Percentiles rank a stretch among this genome's conserved stretches.
Conservation (phyloP, 1,140 invertebrate species). For the Lutraria rhynchaena region DNA sequence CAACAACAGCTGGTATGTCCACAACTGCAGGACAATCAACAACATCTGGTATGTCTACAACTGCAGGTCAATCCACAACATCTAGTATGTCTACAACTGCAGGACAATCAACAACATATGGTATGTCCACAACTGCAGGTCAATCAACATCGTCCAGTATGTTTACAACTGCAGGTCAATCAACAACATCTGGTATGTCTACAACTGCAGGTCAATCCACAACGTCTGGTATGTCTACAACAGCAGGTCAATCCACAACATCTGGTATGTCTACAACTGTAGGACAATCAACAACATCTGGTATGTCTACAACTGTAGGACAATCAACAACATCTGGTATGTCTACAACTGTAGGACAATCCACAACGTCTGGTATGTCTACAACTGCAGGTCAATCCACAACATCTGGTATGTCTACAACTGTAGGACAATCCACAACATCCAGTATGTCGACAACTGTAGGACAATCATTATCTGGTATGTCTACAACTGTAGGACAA, state of each 20-base stretch:
- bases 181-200: background rate
- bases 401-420: background rate
- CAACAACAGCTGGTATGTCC: background rate
- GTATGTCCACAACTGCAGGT: background rate
- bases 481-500: background rate
- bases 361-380: background rate
- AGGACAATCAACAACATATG: background rate
- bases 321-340: background rate
- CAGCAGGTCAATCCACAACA: background rate
- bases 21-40: conserved; percentile 2
- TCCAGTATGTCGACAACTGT: background rate
- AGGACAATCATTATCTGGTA: background rate
- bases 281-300: background rate
- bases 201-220: background rate
- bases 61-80: background rate
- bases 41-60: background rate
- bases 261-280: background rate
- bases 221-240: background rate
- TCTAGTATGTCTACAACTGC: background rate
- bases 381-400: background rate
- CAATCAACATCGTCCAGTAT: background rate
- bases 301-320: background rate
- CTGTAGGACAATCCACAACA: background rate
- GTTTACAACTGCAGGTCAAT: background rate
- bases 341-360: background rate